Percentiles rank a stretch among this genome's conserved stretches.
These are phyloP conservation scores for Zoanthus sansibaricus DNA, from an alignment of 92 coral and sea anemone genomes.

Conservation along the genomic window DNA sequence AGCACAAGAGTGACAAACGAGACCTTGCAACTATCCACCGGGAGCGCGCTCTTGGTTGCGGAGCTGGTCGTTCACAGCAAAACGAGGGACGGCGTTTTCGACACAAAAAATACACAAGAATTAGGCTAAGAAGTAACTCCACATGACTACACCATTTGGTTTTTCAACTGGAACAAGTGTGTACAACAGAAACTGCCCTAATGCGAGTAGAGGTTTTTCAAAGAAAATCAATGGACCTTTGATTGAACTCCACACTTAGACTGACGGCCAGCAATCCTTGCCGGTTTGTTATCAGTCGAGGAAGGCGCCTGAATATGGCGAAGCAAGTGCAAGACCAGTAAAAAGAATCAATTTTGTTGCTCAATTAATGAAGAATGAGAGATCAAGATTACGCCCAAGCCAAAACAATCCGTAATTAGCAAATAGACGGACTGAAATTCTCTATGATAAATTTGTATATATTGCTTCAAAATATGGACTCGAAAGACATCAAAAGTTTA, in stretches of 20 bases:
- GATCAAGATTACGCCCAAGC: background rate
- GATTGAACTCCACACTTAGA: too few relatives aligned
- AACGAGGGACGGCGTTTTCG: constrained; percentile 37
- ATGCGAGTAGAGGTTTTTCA: background rate
- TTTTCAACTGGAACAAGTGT: background rate
- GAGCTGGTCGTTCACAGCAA: constrained; percentile 5
- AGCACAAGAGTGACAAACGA: constrained; percentile 6
- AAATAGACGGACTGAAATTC: background rate
- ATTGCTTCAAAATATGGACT: background rate
- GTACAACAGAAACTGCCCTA: background rate
- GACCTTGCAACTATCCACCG: constrained; percentile 41
- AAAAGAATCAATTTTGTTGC: background rate
- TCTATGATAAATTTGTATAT: background rate
- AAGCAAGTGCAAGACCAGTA: background rate
- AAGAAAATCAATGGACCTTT: background rate
- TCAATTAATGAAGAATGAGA: constrained; percentile 5
- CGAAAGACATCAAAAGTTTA: background rate
- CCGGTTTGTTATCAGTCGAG: background rate
- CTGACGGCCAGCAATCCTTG: background rate
- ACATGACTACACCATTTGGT: background rate
- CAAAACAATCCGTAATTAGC: background rate
- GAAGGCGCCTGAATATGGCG: background rate
- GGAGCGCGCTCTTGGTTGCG: constrained; percentile 36
- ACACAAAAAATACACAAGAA: constrained; percentile 30
- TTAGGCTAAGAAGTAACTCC: constrained; percentile 20